Evolutionary conservation across 1,140 invertebrate species (phyloP), one percentile per base, ranked within the genome.

Genomic region (Meloidogyne exigua): DNA sequence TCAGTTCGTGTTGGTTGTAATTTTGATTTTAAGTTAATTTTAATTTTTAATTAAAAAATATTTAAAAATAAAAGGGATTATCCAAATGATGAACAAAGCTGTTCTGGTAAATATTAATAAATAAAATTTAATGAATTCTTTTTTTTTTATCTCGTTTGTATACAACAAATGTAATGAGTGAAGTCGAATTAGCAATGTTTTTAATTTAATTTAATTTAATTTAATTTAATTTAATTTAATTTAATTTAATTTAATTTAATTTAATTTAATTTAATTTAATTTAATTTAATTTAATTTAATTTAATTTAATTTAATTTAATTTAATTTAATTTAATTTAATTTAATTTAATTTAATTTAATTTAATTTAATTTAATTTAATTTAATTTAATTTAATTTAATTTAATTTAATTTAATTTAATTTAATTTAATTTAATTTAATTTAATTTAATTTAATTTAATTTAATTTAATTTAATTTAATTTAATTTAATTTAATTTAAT

Each of bases 1-100:
- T 77, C 80, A 9, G 83, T 85, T 13, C 82, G 83, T 72, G 76
- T 86, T 57, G 84, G 84, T 0, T 85, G 84, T 64, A 23, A 70
- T 25, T 85, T 85, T 64, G 84, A 85, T 68, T 85, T 76, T 70
- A 79, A 79, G 77, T 79, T n/a, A 15, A 0, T 75, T 28, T 28
- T 26, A 18, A 15, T n/a, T n/a, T n/a, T 76, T 32, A 44, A 23
- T 18, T 21, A 9, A 18, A n/a, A n/a, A n/a, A n/a, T n/a, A n/a
- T n/a, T n/a, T n/a, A n/a, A n/a, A n/a, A n/a, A n/a, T n/a, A n/a
- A 11, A 18, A 73, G 80, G 10, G 77, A 78, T 26, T 85, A 83
- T 42, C 84, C 84, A 18, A 77, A 76, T 57, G 84, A 85, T 65
- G 44, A 64, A 11, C 81, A 85, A 44, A 75, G 69, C 12, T 85